Evolutionary conservation across 2,113 vertebrate species (phyloP).

Genomic region (Apodemus sylvaticus): DNA sequence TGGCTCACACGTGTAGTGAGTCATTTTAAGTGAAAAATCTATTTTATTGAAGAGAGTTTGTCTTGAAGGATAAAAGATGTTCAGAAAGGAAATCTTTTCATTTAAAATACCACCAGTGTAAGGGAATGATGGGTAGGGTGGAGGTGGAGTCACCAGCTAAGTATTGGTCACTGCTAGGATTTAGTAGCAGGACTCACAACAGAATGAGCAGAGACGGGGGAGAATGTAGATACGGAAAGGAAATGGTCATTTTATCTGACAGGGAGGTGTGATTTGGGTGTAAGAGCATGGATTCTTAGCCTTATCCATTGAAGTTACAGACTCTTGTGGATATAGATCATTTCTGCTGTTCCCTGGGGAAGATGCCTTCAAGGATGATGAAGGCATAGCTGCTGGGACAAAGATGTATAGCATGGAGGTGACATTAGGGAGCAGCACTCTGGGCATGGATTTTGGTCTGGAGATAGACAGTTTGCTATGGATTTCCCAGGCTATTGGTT

Average conservation of each 20-base stretch:
- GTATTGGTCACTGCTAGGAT: background rate
- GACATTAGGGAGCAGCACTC: background rate
- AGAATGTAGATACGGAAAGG: background rate
- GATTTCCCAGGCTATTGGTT: background rate
- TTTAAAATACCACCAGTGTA: background rate
- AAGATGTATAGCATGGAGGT: background rate
- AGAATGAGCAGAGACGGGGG: background rate
- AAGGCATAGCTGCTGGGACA: background rate
- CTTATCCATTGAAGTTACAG: background rate
- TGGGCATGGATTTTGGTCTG: background rate
- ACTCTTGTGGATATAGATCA: background rate
- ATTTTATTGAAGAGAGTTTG: slow-evolving; percentile 35
- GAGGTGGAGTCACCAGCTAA: background rate
- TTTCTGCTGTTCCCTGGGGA: background rate
- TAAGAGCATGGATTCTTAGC: background rate
- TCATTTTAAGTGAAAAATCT: slow-evolving; percentile 47
- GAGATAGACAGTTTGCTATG: background rate
- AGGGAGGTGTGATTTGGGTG: background rate
- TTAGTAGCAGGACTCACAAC: background rate
- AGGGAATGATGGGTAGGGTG: background rate
- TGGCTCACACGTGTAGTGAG: background rate
- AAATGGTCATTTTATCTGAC: background rate
- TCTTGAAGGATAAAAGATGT: slow-evolving; percentile 44
- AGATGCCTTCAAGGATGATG: background rate
- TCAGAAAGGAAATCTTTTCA: slow-evolving; percentile 23